phyloP scores from a whole-genome alignment of 2,797 vertebrate species.

The Aselliscus stoliczkanus region DNA sequence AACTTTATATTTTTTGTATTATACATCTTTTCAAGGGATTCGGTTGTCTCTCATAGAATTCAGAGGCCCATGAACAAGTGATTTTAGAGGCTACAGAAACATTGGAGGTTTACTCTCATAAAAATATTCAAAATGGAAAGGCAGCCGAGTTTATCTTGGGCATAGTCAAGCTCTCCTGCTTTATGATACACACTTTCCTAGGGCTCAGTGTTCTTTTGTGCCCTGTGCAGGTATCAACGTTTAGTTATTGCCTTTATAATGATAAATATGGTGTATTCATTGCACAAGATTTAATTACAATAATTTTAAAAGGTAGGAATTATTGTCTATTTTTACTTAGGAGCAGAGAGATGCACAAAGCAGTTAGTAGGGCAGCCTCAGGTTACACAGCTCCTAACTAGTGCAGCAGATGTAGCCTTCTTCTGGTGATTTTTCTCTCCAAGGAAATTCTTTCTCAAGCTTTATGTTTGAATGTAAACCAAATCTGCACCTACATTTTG shows the following conservation, averaged over 20 bases:
- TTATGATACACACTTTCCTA: background rate
- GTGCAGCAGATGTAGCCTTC: background rate
- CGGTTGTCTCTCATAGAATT: background rate
- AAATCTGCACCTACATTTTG: background rate
- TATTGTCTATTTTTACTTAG: background rate
- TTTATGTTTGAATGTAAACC: background rate
- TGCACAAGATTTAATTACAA: background rate
- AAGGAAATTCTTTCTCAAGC: background rate
- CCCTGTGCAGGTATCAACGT: background rate
- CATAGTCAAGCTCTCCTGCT: background rate
- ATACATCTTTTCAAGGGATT: background rate
- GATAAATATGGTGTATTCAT: background rate
- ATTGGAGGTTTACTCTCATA: background rate
- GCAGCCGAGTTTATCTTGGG: background rate
- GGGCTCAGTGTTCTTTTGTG: background rate
- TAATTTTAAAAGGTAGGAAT: background rate
- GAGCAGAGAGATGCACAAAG: background rate
- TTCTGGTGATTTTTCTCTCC: background rate
- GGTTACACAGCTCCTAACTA: background rate
- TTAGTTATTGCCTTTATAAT: background rate
- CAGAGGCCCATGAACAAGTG: fast-evolving
- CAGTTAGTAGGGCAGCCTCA: background rate
- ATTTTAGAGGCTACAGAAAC: background rate
- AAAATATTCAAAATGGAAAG: background rate
- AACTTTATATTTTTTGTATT: background rate